phyloP scores from a whole-genome alignment of 2,113 vertebrate genomes.

The Macrotus californicus region DNA sequence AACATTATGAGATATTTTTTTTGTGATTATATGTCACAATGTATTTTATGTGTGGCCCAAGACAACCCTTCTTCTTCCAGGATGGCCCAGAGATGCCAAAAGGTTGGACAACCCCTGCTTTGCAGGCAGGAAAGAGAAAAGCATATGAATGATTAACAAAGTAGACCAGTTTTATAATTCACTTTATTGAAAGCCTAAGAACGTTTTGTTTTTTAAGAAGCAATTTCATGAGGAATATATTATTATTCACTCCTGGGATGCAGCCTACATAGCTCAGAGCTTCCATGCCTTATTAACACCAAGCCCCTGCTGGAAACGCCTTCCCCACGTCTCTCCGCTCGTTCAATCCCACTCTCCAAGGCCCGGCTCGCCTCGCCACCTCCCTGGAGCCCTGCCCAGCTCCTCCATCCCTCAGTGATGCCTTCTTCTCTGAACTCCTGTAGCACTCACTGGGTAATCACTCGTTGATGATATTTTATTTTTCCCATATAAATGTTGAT shows the following conservation, averaged over 20 bases:
- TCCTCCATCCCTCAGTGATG: background rate
- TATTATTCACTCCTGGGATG: background rate
- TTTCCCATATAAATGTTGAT: background rate
- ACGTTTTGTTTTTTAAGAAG: background rate
- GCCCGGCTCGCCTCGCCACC: background rate
- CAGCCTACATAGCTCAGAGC: background rate
- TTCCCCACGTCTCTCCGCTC: background rate
- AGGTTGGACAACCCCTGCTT: no score
- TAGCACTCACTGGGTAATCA: background rate
- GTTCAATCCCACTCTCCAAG: no score
- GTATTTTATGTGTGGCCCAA: no score
- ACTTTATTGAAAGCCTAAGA: background rate
- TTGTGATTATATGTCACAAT: no score
- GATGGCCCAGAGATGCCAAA: no score
- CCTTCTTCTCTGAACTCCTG: background rate
- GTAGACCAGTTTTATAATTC: background rate
- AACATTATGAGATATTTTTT: no score
- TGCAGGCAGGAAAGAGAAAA: background rate
- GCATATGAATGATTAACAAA: background rate
- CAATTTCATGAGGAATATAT: background rate
- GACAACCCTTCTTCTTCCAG: no score
- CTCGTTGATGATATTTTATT: background rate
- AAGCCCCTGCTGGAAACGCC: background rate
- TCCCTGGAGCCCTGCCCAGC: background rate
- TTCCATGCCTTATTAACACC: background rate